Evolutionary conservation across 2,797 vertebrate species (phyloP).

Genomic region (Tenualosa ilisha): DNA sequence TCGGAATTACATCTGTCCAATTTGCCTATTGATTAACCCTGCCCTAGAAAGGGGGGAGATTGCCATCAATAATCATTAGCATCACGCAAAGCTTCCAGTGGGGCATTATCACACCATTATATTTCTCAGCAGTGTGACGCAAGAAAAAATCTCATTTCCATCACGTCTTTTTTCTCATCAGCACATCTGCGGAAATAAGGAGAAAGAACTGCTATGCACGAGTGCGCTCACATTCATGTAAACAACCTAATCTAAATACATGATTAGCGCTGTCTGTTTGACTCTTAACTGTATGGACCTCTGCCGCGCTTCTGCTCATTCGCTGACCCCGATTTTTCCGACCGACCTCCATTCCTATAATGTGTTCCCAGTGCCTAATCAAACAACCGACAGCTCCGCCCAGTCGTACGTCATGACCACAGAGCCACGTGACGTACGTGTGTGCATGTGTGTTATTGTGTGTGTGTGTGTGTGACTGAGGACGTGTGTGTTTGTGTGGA

Average conservation of each 20-base stretch:
- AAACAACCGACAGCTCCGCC: neutral
- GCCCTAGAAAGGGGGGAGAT: neutral
- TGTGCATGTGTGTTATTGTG: constrained; percentile 27
- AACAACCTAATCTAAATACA: neutral
- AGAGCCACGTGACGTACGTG: neutral
- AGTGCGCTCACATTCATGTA: neutral
- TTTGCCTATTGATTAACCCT: constrained; percentile 25
- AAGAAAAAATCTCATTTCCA: neutral
- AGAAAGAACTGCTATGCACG: no score
- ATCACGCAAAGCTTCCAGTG: neutral
- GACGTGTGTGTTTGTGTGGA: neutral
- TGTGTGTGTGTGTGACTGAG: neutral
- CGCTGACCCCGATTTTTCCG: neutral
- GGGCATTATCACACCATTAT: neutral
- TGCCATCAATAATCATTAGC: constrained; percentile 20
- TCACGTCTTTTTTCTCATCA: neutral
- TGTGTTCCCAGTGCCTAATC: neutral
- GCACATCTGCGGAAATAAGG: neutral
- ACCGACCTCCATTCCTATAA: neutral
- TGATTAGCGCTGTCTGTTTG: neutral
- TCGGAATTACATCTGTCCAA: constrained; percentile 27
- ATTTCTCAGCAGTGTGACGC: neutral
- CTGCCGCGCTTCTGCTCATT: neutral
- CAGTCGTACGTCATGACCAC: neutral
- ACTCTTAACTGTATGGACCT: neutral